Base-by-base conservation (phyloP, 2,113 vertebrate genomes). In the Nerophis ophidion region DNA sequence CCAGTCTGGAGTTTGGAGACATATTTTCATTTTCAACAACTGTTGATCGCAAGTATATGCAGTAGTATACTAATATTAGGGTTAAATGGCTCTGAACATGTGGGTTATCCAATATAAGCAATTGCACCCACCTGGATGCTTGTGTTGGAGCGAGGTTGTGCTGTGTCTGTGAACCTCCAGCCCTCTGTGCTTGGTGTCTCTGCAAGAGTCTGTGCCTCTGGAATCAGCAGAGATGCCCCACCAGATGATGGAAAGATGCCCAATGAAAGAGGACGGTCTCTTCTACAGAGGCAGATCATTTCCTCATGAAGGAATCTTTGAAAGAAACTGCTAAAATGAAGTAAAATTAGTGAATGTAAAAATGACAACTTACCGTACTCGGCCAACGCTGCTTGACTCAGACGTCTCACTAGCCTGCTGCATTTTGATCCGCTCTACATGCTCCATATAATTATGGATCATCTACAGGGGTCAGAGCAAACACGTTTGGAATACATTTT, bases 391-490 rank as follows among this genome's bases (percentile, higher is more conserved):
- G 55, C 81, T 83, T 0, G 67, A 77, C 33, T 91, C 89, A 1
- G 85, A 82, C 1, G 68, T 74, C 52, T 89, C 89, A 8, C 69
- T 80, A 12, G 89, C 91, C 79, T 95, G 96, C 87, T 97, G 96
- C 83, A 96, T 77, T 84, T 98, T 97, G 82, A 95, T 93, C 48
- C 96, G 89, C 76, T 98, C 96, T 0, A 98, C 97, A 47, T 99
- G 95, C 52, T 98, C 96, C 91, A 99, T 93, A 0, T 98, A 99
- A 57, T 97, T 98, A 84, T 99, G 96, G 75, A 99, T 99, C 96
- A 99, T 99, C 96, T 99, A 81, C 3, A 61, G 10, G 33, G 63
- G 68, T 63, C 57, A 35, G 66, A 10, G 1, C 26, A 53, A 60
- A 65, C n/a, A 64, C 51, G 16, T 66, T 38, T 55, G 10, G 16